Evolutionary conservation across 1,140 invertebrate species (phyloP), one percentile per base, ranked within the genome.

Genomic region (Neelides sp.): DNA sequence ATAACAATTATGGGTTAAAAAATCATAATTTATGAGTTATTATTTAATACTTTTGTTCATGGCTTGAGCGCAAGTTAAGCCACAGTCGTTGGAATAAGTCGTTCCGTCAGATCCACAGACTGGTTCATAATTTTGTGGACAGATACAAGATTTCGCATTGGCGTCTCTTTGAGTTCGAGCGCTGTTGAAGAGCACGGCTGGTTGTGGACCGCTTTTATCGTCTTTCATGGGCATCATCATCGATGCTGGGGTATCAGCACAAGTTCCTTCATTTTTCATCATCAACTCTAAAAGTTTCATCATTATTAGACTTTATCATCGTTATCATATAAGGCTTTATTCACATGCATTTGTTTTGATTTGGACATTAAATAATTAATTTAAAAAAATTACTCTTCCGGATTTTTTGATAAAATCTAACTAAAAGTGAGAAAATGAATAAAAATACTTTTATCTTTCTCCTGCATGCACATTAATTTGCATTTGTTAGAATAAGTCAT

Each of bases 71-170:
- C 46, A 40, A 12, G 20, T 46, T 20, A 58, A 22, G 15, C 19
- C 24, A 32, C 65, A 66, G 3, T 54, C 39, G 39, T 66, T 67
- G 34, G 57, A 57, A 49, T 67, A 65, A 0, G 58, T 63, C 8
- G 48, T 54, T 4, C 63, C 63, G 54, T 67, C 62, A 3, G 62
- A 64, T 4, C 65, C 65, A 62, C 65, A 67, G 15, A 67, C 63
- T 20, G 62, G 58, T 22, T 3, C 15, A 22, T 50, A 56, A 23
- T 55, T 24, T 19, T 17, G 15, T 24, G 24, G 4, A 23, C 41
- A 55, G 20, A 40, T 39, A 10, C 45, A 27, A 37, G 13, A 10
- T 30, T 49, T 39, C 17, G 13, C 24, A 23, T 7, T 13, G 27
- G 50, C 42, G 32, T 22, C 4, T 15, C 23, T 27, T 46, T 8